Base-by-base conservation (phyloP, 2,888 invertebrate genomes). In the Chymomyza fuscimana region DNA sequence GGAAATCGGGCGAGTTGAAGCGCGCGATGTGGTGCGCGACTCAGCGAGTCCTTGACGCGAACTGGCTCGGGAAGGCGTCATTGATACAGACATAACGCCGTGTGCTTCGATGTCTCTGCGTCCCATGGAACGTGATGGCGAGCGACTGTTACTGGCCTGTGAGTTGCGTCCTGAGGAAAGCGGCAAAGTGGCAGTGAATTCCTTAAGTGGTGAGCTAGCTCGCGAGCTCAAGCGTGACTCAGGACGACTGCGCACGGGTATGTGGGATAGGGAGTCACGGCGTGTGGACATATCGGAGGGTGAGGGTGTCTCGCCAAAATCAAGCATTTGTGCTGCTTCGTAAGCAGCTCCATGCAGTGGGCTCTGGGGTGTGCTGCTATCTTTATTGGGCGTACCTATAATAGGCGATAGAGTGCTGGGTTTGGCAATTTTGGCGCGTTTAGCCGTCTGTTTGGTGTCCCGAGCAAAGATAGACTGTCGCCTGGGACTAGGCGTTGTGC, bases 311-410 rank as follows among this genome's bases (percentile, higher is more conserved):
- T 85, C 85, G 3, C 22, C 67, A 46, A 46, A 46, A 10, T 58
- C 58, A 1, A 5, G 73, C 65, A 56, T 59, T 10, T 79, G 81
- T 3, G 75, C 78, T 2, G 74, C 73, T 5, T 86, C 87, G 6
- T 81, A 87, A 4, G 80, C 73, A 15, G 78, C 71, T 0, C 78
- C 77, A 72, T 86, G 84, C 4, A 78, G 64, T 0, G 90, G 88
- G 78, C 91, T 90, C 25, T 87, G 87, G 0, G 79, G 78, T 15
- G 86, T 78, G 50, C 89, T 82, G 65, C 88, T 77, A 25, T 92
- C 92, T 73, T 91, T 92, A 67, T 92, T 92, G 3, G 92, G 92
- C 0, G 92, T 92, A 1, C 92, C 92, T 63, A 92, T 90, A 15
- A 92, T 92, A 0, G 92, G 92, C 0, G 92, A 92, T 1, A 92